Conservation (phyloP, 2,797 vertebrate genomes). For the Sorex maritimensis region DNA sequence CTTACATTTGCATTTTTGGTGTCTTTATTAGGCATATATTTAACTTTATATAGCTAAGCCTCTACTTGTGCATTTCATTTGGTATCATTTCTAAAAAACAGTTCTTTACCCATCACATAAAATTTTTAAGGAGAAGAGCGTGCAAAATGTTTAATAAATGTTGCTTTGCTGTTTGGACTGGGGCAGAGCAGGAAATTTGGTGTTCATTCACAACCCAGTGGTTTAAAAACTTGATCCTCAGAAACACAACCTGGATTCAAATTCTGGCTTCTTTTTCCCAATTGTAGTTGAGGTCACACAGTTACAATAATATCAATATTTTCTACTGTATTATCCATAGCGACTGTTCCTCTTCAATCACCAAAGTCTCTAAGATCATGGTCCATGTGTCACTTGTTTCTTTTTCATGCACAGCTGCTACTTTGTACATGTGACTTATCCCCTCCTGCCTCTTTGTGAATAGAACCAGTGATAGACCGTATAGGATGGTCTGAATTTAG, state of each 20-base stretch:
- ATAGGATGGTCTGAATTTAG: not conserved
- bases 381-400: too few species aligned
- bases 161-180: not conserved
- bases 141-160: not conserved
- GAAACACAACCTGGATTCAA: not conserved
- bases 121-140: not conserved
- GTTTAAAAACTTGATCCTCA: not conserved
- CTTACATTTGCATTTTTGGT: not conserved
- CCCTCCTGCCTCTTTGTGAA: not conserved
- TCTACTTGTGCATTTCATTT: not conserved
- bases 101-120: not conserved
- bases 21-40: not conserved
- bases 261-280: not conserved
- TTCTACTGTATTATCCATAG: too few species aligned
- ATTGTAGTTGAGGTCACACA: too few species aligned
- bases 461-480: conserved; percentile 2
- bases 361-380: too few species aligned
- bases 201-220: too few species aligned
- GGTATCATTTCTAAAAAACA: not conserved
- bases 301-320: too few species aligned
- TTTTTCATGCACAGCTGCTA: not conserved
- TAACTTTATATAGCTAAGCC: not conserved
- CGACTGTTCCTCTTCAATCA: too few species aligned
- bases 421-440: not conserved
- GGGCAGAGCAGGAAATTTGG: not conserved